These are phyloP conservation scores for Scaptomyza graminum DNA, from an alignment of 1,140 invertebrate genomes.

Conservation along the genomic window DNA sequence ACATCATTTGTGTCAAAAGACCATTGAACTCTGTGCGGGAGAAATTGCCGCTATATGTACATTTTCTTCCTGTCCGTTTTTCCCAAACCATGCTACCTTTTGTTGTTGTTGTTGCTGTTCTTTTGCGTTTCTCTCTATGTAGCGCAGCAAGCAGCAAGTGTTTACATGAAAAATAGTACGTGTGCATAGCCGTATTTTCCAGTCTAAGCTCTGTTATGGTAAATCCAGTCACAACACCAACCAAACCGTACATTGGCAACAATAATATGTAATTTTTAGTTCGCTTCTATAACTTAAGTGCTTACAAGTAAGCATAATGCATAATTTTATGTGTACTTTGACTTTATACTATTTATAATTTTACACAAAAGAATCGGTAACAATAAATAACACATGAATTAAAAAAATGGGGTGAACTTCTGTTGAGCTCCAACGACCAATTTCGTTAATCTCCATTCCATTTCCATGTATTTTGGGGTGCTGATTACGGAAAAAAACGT, in stretches of 20 bases:
- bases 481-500: too few relatives aligned
- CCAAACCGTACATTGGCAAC: background rate
- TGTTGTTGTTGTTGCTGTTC: conserved; percentile 51
- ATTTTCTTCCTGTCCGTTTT: background rate
- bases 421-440: too few relatives aligned
- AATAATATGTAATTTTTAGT: background rate
- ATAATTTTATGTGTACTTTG: too few relatives aligned
- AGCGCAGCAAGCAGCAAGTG: conserved; percentile 39
- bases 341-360: too few relatives aligned
- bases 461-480: too few relatives aligned
- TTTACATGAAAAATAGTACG: conserved; percentile 25
- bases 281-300: background rate
- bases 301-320: too few relatives aligned
- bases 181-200: background rate
- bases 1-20: conserved; percentile 83
- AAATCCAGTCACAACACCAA: background rate
- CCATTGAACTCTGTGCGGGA: conserved; percentile 78
- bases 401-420: too few relatives aligned
- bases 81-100: conserved; percentile 30
- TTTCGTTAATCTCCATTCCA: too few relatives aligned
- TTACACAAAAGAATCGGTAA: too few relatives aligned
- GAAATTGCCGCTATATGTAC: conserved; percentile 35
- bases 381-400: too few relatives aligned
- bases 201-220: background rate
- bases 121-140: conserved; percentile 9